phyloP scores from a whole-genome alignment of 2,797 vertebrate species.

The Enteromius unitaeniatus region DNA sequence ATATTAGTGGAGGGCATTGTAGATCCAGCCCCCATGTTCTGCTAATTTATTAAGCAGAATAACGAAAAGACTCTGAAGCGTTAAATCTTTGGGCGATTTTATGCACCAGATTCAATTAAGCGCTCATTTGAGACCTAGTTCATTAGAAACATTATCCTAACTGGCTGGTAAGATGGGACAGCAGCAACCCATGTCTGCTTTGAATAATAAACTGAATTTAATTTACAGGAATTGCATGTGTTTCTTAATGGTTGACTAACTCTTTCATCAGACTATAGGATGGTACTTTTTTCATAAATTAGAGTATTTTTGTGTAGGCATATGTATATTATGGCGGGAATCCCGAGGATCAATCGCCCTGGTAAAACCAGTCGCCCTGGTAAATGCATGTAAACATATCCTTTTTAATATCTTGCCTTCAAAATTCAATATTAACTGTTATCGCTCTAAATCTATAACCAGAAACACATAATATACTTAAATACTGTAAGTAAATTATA shows the following conservation, averaged over 20 bases:
- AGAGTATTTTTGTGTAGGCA: constrained; percentile 17
- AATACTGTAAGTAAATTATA: neutral
- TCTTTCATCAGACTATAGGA: constrained; percentile 40
- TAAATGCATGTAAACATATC: neutral
- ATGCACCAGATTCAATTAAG: constrained; percentile 16
- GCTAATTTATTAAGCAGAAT: constrained; percentile 26
- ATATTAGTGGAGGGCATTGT: too few species aligned
- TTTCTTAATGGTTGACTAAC: constrained; percentile 6
- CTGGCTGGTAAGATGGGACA: constrained; percentile 7
- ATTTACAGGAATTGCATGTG: constrained; percentile 34
- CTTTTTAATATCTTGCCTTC: neutral
- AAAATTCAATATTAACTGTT: neutral
- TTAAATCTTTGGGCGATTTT: constrained; percentile 11
- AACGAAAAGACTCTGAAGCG: neutral
- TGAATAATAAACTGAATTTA: constrained; percentile 11
- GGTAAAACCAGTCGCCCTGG: too few species aligned
- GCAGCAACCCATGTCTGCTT: constrained; percentile 2
- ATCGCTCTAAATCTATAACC: neutral
- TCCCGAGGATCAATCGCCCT: too few species aligned
- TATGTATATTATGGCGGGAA: neutral
- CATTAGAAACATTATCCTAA: constrained; percentile 22
- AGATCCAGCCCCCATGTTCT: neutral
- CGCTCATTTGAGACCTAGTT: constrained; percentile 29
- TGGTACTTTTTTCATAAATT: constrained; percentile 21
- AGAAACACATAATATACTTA: neutral